These are phyloP conservation scores for Phenganax stokvisi DNA, from an alignment of 92 coral and sea anemone species.

Conservation along the genomic window DNA sequence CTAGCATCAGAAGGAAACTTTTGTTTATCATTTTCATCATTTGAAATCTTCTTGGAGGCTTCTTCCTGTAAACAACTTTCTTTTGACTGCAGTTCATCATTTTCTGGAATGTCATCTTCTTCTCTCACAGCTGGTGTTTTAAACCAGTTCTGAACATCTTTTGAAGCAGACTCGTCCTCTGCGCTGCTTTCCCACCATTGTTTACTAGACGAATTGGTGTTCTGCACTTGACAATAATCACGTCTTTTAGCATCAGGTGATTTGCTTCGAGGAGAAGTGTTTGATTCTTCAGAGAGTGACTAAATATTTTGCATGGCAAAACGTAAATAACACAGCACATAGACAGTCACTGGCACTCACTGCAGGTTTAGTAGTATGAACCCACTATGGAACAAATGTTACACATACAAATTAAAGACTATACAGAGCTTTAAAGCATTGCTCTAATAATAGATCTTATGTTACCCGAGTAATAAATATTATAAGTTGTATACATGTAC, in stretches of 20 bases:
- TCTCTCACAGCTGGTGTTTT: constrained; percentile 43
- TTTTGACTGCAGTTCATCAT: constrained; percentile 47
- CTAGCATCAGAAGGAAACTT: constrained; percentile 52
- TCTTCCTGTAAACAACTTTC: constrained; percentile 12
- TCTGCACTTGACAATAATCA: constrained; percentile 1
- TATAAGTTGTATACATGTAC: too few species aligned
- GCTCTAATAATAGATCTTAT: too few species aligned
- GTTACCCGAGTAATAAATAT: too few species aligned
- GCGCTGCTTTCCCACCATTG: constrained; percentile 26
- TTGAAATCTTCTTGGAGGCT: neutral
- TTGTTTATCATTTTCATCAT: neutral
- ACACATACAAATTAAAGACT: too few species aligned
- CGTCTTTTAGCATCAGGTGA: constrained; percentile 55
- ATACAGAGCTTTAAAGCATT: too few species aligned
- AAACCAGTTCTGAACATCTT: constrained; percentile 26
- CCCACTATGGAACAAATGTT: neutral
- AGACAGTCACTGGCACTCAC: neutral
- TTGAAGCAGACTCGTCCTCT: constrained; percentile 14
- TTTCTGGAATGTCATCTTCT: constrained; percentile 50
- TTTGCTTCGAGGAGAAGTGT: constrained; percentile 76
- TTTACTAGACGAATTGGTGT: neutral
- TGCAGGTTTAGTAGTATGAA: neutral
- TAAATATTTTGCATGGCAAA: constrained; percentile 6
- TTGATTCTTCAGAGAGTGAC: constrained; percentile 94
- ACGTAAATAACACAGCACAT: neutral